These are phyloP conservation scores for Neotoma lepida DNA, from an alignment of 2,113 vertebrate species.

Conservation along the genomic window DNA sequence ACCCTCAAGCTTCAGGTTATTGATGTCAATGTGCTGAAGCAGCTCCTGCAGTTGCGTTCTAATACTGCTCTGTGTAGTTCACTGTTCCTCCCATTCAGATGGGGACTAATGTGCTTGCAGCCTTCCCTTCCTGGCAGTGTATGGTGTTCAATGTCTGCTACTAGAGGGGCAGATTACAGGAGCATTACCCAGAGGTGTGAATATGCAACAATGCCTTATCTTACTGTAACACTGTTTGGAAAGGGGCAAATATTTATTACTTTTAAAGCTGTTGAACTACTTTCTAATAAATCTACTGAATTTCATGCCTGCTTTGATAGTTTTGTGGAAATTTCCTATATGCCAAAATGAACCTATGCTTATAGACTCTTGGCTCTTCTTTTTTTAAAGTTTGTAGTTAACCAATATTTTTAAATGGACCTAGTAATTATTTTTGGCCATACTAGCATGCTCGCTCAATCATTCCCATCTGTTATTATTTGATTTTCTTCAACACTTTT, in stretches of 20 bases:
- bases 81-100: slow-evolving; percentile 74
- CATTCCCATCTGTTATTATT: slow-evolving; percentile 17
- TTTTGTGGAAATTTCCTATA: background rate
- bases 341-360: slow-evolving; percentile 17
- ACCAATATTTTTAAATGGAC: background rate
- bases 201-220: background rate
- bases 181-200: background rate
- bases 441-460: background rate
- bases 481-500: slow-evolving; percentile 35
- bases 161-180: background rate
- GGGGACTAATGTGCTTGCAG: slow-evolving; percentile 77
- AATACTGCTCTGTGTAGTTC: slow-evolving; percentile 83
- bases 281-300: slow-evolving; percentile 7
- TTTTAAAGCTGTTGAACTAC: slow-evolving; percentile 19
- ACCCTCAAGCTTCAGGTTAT: slow-evolving; percentile 90
- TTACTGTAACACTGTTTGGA: slow-evolving; percentile 21
- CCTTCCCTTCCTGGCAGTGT: slow-evolving; percentile 66
- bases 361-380: background rate
- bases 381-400: slow-evolving; percentile 21
- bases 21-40: slow-evolving; percentile 81
- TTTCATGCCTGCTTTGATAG: slow-evolving; percentile 20
- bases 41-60: slow-evolving; percentile 77
- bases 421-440: slow-evolving; percentile 1
- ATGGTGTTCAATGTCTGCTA: slow-evolving; percentile 74
- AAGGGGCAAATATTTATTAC: background rate